A percentile compares a stretch with the other conserved stretches of the same genome.
phyloP scores from a whole-genome alignment of 2,113 vertebrate species.

The Oryzias woworae region DNA sequence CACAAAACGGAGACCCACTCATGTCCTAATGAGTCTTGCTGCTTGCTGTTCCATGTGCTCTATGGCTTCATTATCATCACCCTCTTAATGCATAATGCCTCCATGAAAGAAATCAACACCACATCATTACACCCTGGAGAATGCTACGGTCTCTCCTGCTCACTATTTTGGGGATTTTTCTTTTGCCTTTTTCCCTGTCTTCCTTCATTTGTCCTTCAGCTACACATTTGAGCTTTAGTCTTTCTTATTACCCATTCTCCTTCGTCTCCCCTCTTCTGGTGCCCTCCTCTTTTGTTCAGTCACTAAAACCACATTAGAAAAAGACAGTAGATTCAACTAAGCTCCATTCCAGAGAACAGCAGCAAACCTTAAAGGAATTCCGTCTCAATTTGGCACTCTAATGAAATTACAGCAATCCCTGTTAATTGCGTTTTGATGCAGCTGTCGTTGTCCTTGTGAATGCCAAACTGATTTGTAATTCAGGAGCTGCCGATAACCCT shows the following conservation, averaged over 20 bases:
- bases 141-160: conserved; percentile 9
- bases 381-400: conserved; percentile 28
- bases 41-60: conserved; percentile 42
- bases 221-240: not conserved
- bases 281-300: conserved; percentile 19
- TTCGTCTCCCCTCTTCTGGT: conserved; percentile 10
- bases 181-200: conserved; percentile 11
- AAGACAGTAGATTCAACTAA: conserved; percentile 24
- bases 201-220: not conserved
- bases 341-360: conserved; percentile 39
- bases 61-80: conserved; percentile 64
- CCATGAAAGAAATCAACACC: conserved; percentile 61
- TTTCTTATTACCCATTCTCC: conserved; percentile 18
- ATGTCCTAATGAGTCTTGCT: conserved; percentile 64
- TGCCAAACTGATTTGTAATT: conserved; percentile 60
- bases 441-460: conserved; percentile 45
- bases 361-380: conserved; percentile 34
- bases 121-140: conserved; percentile 60
- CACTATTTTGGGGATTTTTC: conserved; percentile 4
- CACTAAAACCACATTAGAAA: conserved; percentile 42
- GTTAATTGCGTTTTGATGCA: conserved; percentile 64
- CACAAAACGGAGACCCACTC: conserved; percentile 31
- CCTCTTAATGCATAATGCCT: conserved; percentile 58
- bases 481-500: conserved; percentile 15
- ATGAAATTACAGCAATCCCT: conserved; percentile 32